Conservation (phyloP, 2,113 vertebrate species). For the Shinisaurus crocodilurus region DNA sequence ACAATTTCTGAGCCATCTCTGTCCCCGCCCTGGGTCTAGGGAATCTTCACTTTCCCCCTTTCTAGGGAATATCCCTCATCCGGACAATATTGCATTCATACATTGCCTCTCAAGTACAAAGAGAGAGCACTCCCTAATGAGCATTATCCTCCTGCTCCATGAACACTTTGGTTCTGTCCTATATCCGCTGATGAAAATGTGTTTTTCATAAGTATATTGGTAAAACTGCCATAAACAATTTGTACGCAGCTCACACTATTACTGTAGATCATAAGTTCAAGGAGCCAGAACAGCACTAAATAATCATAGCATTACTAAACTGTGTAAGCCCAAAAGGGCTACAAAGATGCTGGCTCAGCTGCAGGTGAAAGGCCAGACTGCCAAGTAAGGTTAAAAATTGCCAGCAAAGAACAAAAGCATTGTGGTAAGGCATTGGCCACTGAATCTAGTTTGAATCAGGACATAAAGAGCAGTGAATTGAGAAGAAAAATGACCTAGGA, state of each 20-base stretch:
- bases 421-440: background rate
- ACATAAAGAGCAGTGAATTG: conserved; percentile 16
- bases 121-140: background rate
- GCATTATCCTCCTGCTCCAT: background rate
- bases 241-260: conserved; percentile 45
- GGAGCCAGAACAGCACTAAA: conserved; percentile 41
- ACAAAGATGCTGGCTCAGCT: conserved; percentile 32
- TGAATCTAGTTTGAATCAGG: background rate
- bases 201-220: conserved; percentile 31
- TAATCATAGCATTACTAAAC: conserved; percentile 49
- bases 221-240: conserved; percentile 46
- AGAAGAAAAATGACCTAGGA: conserved; percentile 1
- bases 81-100: background rate
- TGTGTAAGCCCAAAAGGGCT: conserved; percentile 39
- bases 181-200: conserved; percentile 11
- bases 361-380: conserved; percentile 59
- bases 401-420: conserved; percentile 22
- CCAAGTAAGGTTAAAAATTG: conserved; percentile 40
- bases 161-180: background rate
- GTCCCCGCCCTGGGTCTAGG: background rate
- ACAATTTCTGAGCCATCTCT: background rate
- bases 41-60: background rate
- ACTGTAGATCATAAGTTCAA: conserved; percentile 46
- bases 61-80: background rate
- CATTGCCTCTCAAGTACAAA: background rate